Evolutionary conservation across 2,888 invertebrate species (phyloP).

Genomic region (Orthosia incerta): DNA sequence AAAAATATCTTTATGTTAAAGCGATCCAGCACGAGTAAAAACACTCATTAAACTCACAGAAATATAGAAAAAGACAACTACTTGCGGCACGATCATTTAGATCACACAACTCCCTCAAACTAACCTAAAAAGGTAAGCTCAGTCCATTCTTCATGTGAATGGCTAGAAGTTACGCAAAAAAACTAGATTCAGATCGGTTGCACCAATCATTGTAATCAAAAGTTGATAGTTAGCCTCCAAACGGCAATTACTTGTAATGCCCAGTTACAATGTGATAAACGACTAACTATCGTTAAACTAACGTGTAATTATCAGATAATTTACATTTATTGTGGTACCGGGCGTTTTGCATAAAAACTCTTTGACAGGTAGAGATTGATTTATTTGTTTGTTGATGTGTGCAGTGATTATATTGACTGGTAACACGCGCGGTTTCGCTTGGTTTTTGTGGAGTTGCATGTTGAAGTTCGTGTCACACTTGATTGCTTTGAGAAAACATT

Average conservation of each 20-base stretch:
- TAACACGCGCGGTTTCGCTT: not conserved
- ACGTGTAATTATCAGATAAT: constrained; percentile 62
- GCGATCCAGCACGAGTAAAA: too few relatives aligned
- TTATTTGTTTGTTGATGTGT: constrained; percentile 46
- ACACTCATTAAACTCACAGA: too few relatives aligned
- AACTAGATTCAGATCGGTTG: constrained; percentile 41
- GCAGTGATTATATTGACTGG: not conserved
- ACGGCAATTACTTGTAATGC: constrained; percentile 50
- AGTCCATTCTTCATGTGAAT: not conserved
- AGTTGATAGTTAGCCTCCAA: constrained; percentile 41
- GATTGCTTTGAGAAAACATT: constrained; percentile 11
- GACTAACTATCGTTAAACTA: constrained; percentile 36
- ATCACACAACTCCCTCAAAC: not conserved
- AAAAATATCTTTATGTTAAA: too few relatives aligned
- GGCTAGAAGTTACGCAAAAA: constrained; percentile 43
- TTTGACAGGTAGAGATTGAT: constrained; percentile 51
- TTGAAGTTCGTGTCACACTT: constrained; percentile 10
- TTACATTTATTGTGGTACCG: constrained; percentile 57
- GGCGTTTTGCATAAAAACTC: constrained; percentile 54
- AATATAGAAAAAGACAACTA: not conserved
- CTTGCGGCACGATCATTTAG: not conserved
- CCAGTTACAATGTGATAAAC: constrained; percentile 63
- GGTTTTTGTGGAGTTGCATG: constrained; percentile 2
- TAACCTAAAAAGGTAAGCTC: not conserved
- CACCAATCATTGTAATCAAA: constrained; percentile 53